These are phyloP conservation scores for Hetaerina titia DNA, from an alignment of 2,888 invertebrate genomes.

Conservation along the genomic window DNA sequence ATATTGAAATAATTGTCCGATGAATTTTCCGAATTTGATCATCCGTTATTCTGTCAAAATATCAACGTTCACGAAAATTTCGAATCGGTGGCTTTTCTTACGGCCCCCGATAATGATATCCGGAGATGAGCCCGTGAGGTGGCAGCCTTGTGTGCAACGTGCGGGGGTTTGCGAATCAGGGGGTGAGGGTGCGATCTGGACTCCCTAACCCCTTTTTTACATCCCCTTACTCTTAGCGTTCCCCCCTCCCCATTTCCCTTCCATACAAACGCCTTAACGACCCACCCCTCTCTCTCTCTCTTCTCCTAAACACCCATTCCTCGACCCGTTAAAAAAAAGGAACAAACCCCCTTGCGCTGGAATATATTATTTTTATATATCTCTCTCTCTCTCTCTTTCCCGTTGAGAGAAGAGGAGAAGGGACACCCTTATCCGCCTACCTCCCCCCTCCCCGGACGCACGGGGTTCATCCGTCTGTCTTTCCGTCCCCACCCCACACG, in stretches of 20 bases:
- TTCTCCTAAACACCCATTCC: constrained; percentile 17
- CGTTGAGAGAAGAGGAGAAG: constrained; percentile 37
- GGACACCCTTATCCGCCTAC: not conserved
- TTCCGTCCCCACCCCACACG: not conserved
- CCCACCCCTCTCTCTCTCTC: not conserved
- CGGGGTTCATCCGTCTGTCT: constrained; percentile 35
- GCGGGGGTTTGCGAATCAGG: not conserved
- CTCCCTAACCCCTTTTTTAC: not conserved
- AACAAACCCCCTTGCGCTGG: constrained; percentile 47
- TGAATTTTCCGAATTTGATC: not conserved
- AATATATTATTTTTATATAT: constrained; percentile 51
- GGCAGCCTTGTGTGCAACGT: not conserved
- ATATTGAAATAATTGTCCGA: no score
- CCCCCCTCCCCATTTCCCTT: not conserved
- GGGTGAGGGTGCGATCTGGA: not conserved
- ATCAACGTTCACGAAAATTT: not conserved
- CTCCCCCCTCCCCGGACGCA: not conserved
- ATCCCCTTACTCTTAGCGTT: constrained; percentile 20
- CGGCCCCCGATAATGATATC: not conserved
- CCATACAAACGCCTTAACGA: constrained; percentile 27
- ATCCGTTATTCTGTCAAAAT: not conserved
- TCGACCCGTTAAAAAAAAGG: constrained; percentile 45
- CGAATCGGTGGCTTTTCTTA: not conserved
- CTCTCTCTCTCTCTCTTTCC: constrained; percentile 15
- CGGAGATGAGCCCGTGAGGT: not conserved